Evolutionary conservation across 2,888 invertebrate genomes (phyloP), one percentile per base, ranked within the genome.

Genomic region (Gari tellinella): DNA sequence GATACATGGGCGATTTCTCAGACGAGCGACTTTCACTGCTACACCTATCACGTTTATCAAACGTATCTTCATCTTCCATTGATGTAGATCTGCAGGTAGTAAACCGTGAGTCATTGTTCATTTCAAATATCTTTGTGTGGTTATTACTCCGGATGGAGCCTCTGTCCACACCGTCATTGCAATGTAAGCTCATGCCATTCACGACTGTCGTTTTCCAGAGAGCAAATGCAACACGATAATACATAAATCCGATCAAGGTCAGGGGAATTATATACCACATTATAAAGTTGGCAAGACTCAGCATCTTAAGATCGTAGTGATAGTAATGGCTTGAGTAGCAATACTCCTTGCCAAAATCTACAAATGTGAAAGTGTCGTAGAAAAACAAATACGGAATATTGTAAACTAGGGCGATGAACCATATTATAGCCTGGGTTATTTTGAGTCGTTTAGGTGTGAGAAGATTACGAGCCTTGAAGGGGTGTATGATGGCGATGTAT

Each of bases 401-500:
- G 93, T 96, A 96, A 0, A 95, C 93, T 0, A 96, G 96, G 79
- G 96, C 96, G 19, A 95, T 94, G 60, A 96, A 93, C 97, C 97
- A 97, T 5, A 97, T 96, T 1, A 94, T 94, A 21, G 95, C 92
- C 82, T 97, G 96, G 58, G 96, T 95, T 89, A 95, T 95, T 93
- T 95, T 94, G 56, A 97, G 93, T 86, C 85, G 66, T 41, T 94
- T 94, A 10, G 95, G 94, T 0, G 96, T 96, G 72, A 96, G 93
- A 82, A 96, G 95, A 88, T 96, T 95, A 89, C 96, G 95, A 91
- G 96, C 96, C 41, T 95, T 95, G 95, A 97, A 91, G 95, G 96
- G 86, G 95, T 96, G 87, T 95, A 87, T 81, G 53, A 90, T 90
- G 64, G 88, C 91, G 23, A 89, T 83, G 68, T 86, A 91, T 10